Evolutionary conservation across 2,113 vertebrate genomes (phyloP), one percentile per base, ranked within the genome.

Genomic region (Odocoileus hemionus): DNA sequence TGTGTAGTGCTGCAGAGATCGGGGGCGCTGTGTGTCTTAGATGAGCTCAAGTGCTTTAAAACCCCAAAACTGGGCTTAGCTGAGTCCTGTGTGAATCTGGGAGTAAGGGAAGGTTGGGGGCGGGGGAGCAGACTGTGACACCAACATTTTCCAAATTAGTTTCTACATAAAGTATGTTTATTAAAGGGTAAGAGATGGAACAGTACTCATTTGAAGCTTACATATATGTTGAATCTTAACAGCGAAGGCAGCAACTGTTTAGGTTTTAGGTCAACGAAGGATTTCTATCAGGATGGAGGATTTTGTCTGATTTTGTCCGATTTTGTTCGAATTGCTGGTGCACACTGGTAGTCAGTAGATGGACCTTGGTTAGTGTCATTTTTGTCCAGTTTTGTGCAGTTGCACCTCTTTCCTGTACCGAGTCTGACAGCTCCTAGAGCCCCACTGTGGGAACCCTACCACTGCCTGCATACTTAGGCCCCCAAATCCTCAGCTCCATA

Each of bases 181-280:
- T 88, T 50, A 39, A 95, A 91, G 60, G 33, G 5, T 30, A 45
- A 64, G 86, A 12, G 50, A 79, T 78, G 54, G 39, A 76, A 78
- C 61, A n/a, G 11, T 39, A 36, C 84, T 84, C 16, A 90, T 87
- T 60, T 85, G 85, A 96, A 90, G 79, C 83, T 21, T 43, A 3
- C 16, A 16, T 36, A 11, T 74, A 67, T 39, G 25, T 58, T 67
- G 64, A 76, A 74, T 85, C 45, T 74, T n/a, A 84, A 60, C 1
- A 25, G n/a, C 2, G 36, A 88, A 52, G 52, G 43, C 30, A 87
- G 14, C 16, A 60, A 58, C 88, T 76, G 25, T 88, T 83, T 57
- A 79, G 80, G 58, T 78, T 94, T 52, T 67, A 76, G n/a, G 86
- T 86, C 47, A 78, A 55, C 43, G 61, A 36, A 79, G 64, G n/a